Base-by-base conservation (phyloP, 2,888 invertebrate species). In the Apamea anceps region DNA sequence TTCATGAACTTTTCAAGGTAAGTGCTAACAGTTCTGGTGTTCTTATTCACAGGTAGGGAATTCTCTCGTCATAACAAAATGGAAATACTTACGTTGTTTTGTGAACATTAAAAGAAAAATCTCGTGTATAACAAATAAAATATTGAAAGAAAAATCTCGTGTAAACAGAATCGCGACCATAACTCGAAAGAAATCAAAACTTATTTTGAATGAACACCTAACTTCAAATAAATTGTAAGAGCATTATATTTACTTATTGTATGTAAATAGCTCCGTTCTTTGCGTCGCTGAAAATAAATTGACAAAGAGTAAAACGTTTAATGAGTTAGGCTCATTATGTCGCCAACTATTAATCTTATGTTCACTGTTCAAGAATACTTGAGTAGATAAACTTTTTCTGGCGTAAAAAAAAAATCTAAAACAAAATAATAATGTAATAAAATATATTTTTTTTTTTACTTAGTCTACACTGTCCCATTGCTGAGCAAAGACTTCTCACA, bases 261-360 rank as follows among this genome's bases (percentile, higher is more conserved):
- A 62, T 82, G 76, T 80, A 75, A 83, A 75, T 45, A 84, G 72
- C 77, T 71, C 70, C 60, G 84, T 82, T 85, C 75, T 85, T 83
- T 74, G 80, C 78, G 81, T 79, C 37, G 83, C 79, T 87, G 60
- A 77, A 90, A 90, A 90, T 90, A 91, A 84, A 77, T 79, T 66
- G 73, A 10, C 88, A 87, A 68, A 86, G 90, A 91, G 28, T 75
- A 83, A 75, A n/a, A 7, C 2, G 4, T 42, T 54, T 12, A 63
- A 32, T 54, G 2, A 25, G 5, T 15, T 42, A 60, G 1, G 13
- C 10, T 63, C 21, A 62, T 54, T 76, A 48, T 25, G 32, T 48
- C 15, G 48, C 18, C 13, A 54, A 32, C 3, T 70, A 25, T 54
- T 28, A 21, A 15, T 67, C 2, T 13, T 37, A 25, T 15, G 10